A percentile compares a stretch with the other conserved stretches of the same genome.
Evolutionary conservation across 2,888 invertebrate species (phyloP).

Genomic region (Ischnura elegans): DNA sequence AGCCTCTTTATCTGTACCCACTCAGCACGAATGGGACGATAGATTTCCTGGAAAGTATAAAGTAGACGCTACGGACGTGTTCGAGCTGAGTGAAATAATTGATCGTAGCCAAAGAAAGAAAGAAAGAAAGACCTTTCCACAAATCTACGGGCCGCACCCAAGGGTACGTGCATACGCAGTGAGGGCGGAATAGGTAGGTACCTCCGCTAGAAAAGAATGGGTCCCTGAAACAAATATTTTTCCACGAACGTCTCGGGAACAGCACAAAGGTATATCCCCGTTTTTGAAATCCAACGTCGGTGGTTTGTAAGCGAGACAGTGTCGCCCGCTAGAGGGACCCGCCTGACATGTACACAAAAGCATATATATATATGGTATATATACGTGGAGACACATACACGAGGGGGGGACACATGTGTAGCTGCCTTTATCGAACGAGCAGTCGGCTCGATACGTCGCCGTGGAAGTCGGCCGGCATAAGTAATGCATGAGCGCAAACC

Average conservation of each 20-base stretch:
- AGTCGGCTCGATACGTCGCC: neutral
- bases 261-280: neutral
- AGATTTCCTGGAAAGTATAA: too few species aligned
- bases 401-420: neutral
- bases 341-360: neutral
- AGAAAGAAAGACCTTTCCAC: neutral
- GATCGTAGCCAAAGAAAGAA: neutral
- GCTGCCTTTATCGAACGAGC: constrained; percentile 9
- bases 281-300: neutral
- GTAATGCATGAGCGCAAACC: constrained; percentile 32
- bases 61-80: neutral
- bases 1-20: too few species aligned
- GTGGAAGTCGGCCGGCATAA: constrained; percentile 7
- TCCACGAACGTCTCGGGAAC: neutral
- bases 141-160: neutral
- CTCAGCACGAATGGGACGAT: too few species aligned
- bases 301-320: neutral
- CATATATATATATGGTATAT: neutral
- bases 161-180: neutral
- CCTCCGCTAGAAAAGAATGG: neutral
- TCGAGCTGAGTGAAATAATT: neutral
- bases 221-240: neutral
- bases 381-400: too few species aligned
- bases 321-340: neutral
- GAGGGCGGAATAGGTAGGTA: neutral